Base-by-base conservation (phyloP, 2,888 invertebrate genomes). In the Mayetiola destructor region DNA sequence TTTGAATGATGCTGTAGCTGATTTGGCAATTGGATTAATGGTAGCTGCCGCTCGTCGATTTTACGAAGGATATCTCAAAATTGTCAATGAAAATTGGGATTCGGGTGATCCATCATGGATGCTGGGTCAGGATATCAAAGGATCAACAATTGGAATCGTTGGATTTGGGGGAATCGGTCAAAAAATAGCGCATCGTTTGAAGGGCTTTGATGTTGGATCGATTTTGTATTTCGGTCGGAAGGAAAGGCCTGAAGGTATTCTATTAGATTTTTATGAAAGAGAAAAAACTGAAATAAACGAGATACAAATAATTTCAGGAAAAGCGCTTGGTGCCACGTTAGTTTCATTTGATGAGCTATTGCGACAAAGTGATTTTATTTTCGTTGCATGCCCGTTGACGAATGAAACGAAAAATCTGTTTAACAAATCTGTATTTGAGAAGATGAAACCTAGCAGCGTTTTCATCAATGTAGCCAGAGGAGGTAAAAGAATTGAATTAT, bases 141-240 rank as follows among this genome's bases (percentile, higher is more conserved):
- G 79, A 37, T 82, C 88, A 8, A 88, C 85, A 0, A 84, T 94
- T 0, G 92, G 91, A 1, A 81, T 89, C 59, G 80, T 85, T 12
- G 91, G 91, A n/a, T 74, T 90, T 18, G 91, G 91, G 0, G 79
- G 81, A 56, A 82, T 91, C 62, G 89, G 88, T 0, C 81, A 82
- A 67, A 80, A 82, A 0, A 79, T 91, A 35, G 83, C 83, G 1
- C 77, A 80, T 63, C 76, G 88, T 58, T 71, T 93, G 5, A 75
- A 76, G 57, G 81, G 84, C 0, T 93, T 94, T 63, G 80, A 83
- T 27, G 80, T 89, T 0, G 74, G 69, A 0, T 75, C 74, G 61
- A 79, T 93, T 61, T 60, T 93, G 1, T 93, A 93, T 66, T 77
- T 80, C 14, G 88, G 88, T 2, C 80, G 83, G 54, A 75, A 68